These are phyloP conservation scores for Podarcis muralis DNA, from an alignment of 2,113 vertebrate species.

Conservation along the genomic window DNA sequence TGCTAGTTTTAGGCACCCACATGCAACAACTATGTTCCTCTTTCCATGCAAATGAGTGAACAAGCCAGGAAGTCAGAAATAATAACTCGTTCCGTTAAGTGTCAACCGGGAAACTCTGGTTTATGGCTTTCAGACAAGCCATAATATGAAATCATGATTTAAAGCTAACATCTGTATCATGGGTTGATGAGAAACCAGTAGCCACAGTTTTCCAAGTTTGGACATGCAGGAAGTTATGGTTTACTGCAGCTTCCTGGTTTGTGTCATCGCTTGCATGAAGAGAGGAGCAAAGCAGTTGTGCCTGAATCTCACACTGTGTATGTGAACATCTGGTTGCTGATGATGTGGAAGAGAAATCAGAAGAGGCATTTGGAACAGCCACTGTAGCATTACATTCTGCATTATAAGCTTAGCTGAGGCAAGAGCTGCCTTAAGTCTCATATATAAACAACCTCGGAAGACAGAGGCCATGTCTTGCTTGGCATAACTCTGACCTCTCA, in stretches of 20 bases:
- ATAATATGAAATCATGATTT: neutral
- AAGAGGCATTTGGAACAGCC: neutral
- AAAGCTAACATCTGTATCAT: too few relatives aligned
- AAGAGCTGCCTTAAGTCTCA: neutral
- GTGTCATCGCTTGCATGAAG: neutral
- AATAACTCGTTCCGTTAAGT: neutral
- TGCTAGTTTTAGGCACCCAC: too few relatives aligned
- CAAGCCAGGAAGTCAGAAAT: too few relatives aligned
- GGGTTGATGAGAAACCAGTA: neutral
- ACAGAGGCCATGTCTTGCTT: neutral
- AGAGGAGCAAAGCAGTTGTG: too few relatives aligned
- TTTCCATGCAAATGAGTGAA: too few relatives aligned
- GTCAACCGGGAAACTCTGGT: neutral
- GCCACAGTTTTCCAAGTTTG: neutral
- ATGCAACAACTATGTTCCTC: too few relatives aligned
- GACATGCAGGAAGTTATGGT: neutral
- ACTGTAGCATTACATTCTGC: neutral
- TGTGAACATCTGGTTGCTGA: neutral
- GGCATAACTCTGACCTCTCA: neutral
- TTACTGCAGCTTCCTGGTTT: neutral
- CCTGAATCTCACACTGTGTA: neutral
- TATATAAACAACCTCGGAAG: neutral
- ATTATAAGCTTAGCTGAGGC: neutral
- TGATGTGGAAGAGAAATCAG: neutral
- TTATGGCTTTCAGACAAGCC: neutral